Base-by-base conservation (phyloP, 2,797 vertebrate species). In the Megaceryle alcyon region DNA sequence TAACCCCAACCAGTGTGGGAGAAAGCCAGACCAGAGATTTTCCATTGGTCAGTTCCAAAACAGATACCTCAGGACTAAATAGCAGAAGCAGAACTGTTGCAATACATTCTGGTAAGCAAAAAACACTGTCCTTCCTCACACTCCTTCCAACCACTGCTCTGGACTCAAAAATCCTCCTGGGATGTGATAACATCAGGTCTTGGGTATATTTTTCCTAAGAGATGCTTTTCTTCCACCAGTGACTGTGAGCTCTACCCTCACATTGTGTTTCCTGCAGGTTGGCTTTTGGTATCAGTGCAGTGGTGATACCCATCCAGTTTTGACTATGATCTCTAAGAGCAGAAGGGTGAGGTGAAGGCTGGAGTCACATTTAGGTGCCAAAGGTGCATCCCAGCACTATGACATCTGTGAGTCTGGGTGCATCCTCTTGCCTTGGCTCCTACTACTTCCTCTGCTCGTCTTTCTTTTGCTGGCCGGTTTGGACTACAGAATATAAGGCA, bases 1-100 rank as follows among this genome's bases (percentile, higher is more conserved):
- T 91, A 76, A 76, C 41, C 59, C 33, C 9, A 65, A 59, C 29
- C 0, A 0, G 20, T 0, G 1, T 11, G 49, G 39, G 41, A 90
- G 54, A 87, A 82, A 92, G 48, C 3, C 2, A 85, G 44, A 16
- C 59, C 49, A 39, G 39, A 72, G 37, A 46, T 76, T 82, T 85
- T 90, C 19, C 13, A 5, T 37, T 86, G 43, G 39, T 76, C 22
- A 11, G 46, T 57, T 90, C 70, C 61, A 49, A 63, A 78, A 31
- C 20, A 53, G 53, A 31, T 44, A 64, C 59, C 2, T 1, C 25
- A 79, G 81, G 69, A 56, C 25, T 70, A 48, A 17, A 31, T 2
- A 33, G 56, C 33, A 87, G 60, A 64, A 88, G n/a, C 33, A 86
- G 21, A 90, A 25, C 18, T 71, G 8, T 43, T 66, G 23, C 10